A percentile compares a stretch with the other conserved stretches of the same genome.
phyloP scores from a whole-genome alignment of 2,797 vertebrate species.

The Enteromius argenteus region DNA sequence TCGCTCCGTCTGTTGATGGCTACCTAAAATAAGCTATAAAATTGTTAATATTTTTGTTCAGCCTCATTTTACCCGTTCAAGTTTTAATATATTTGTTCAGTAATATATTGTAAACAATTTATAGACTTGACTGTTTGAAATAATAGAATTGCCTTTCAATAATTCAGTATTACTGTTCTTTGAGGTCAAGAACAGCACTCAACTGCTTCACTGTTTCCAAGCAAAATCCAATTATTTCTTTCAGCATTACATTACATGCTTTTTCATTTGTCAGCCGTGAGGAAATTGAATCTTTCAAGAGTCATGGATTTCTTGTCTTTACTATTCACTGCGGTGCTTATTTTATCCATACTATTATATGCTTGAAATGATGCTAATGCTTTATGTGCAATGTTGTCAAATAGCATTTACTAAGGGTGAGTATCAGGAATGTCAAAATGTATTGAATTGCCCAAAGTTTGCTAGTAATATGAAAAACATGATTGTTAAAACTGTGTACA shows the following conservation, averaged over 20 bases:
- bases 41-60: not conserved
- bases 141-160: slow-evolving; percentile 18
- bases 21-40: slow-evolving; percentile 12
- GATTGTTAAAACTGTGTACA: not conserved
- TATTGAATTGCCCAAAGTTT: not conserved
- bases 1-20: not conserved
- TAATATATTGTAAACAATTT: slow-evolving; percentile 1
- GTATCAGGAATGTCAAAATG: not conserved
- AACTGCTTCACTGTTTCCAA: slow-evolving; percentile 14
- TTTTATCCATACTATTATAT: not conserved
- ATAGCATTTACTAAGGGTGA: slow-evolving; percentile 1
- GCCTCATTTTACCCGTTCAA: not conserved
- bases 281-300: slow-evolving; percentile 21
- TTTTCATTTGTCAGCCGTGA: slow-evolving; percentile 27
- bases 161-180: slow-evolving; percentile 33
- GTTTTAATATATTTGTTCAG: not conserved
- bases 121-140: not conserved
- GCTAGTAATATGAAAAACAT: not conserved
- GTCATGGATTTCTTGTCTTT: slow-evolving; percentile 11
- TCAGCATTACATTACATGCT: not conserved
- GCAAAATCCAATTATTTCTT: slow-evolving; percentile 20
- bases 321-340: slow-evolving; percentile 3
- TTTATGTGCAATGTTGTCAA: slow-evolving; percentile 45
- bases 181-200: slow-evolving; percentile 4
- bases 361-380: not conserved